These are phyloP conservation scores for Amazona finschi DNA, from an alignment of 2,797 vertebrate genomes.

Conservation along the genomic window DNA sequence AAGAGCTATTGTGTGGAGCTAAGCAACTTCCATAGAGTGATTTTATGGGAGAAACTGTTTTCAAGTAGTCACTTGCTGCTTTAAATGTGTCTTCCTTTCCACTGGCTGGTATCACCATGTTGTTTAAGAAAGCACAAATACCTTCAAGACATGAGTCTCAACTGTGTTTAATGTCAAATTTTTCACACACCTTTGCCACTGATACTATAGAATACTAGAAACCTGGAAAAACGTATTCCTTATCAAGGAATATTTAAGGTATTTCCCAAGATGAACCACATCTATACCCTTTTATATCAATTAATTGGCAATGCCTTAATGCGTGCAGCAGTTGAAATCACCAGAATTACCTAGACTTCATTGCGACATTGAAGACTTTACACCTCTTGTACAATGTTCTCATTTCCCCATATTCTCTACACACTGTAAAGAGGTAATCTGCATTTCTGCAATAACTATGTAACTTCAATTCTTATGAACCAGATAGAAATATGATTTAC, in stretches of 20 bases:
- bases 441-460: background rate
- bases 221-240: background rate
- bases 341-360: background rate
- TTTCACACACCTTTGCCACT: background rate
- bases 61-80: constrained; percentile 30
- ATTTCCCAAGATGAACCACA: background rate
- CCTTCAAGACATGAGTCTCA: background rate
- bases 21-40: constrained; percentile 43
- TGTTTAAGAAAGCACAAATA: background rate
- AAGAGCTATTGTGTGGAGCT: constrained; percentile 67
- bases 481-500: background rate
- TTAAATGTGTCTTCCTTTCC: background rate
- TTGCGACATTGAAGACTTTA: background rate
- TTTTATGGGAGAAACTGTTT: constrained; percentile 61
- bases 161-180: background rate
- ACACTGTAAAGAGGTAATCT: background rate
- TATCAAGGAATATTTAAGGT: background rate
- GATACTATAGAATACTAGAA: background rate
- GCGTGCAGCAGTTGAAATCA: background rate
- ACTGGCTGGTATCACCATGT: background rate
- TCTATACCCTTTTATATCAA: background rate
- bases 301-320: background rate
- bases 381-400: background rate
- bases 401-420: background rate
- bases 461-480: background rate